Conservation (phyloP, 2,113 vertebrate genomes). For the Brienomyrus longianalis region DNA sequence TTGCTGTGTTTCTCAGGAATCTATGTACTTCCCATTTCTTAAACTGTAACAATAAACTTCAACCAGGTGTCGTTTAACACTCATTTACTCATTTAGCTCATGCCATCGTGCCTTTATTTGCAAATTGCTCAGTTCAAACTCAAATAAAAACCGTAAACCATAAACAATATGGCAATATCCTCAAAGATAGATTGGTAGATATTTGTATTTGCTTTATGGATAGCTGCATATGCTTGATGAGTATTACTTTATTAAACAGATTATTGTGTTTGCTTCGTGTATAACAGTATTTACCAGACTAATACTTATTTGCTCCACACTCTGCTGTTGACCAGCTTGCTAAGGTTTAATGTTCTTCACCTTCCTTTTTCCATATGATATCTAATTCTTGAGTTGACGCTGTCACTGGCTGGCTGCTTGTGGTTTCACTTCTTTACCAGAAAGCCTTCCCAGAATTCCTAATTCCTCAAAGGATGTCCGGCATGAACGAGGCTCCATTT, state of each 20-base stretch:
- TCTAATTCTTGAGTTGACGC: background rate
- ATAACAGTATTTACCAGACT: background rate
- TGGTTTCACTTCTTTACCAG: background rate
- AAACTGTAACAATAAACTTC: background rate
- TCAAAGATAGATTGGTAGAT: background rate
- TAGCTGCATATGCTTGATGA: background rate
- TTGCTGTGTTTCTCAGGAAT: background rate
- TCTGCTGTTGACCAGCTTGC: background rate
- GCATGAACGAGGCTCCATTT: background rate
- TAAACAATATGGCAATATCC: background rate
- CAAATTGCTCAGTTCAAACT: conserved; percentile 10
- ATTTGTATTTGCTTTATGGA: background rate
- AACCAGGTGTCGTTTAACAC: background rate
- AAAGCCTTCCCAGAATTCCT: background rate
- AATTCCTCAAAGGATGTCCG: background rate
- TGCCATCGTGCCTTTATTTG: background rate
- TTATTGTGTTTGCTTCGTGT: background rate
- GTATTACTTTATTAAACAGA: background rate
- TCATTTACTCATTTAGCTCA: background rate
- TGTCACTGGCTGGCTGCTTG: background rate
- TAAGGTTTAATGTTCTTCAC: background rate
- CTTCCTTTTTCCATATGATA: background rate
- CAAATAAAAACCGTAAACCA: background rate
- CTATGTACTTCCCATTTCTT: background rate
- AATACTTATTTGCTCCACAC: background rate